A percentile compares a stretch with the other conserved stretches of the same genome.
These are phyloP conservation scores for Wiebesia pumilae DNA, from an alignment of 1,140 invertebrate genomes.

Conservation along the genomic window DNA sequence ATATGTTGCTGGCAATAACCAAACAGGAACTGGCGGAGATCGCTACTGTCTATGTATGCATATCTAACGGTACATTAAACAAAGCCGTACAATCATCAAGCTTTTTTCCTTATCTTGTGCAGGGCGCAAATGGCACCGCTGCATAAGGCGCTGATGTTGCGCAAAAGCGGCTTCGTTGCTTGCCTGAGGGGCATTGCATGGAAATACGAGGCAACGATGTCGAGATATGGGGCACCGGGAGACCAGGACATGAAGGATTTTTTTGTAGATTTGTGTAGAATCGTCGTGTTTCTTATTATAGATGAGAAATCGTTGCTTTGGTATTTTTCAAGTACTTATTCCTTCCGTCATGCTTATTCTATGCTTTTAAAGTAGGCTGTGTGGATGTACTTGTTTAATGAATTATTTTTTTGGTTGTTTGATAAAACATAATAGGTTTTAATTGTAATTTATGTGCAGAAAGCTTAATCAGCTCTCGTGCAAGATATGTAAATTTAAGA, in stretches of 20 bases:
- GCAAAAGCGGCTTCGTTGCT: background rate
- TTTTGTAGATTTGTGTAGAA: background rate
- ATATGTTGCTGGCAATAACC: background rate
- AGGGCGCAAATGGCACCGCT: background rate
- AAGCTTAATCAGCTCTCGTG: too few relatives aligned
- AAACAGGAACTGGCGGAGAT: background rate
- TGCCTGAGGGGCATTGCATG: conserved; percentile 2
- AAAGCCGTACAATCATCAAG: conserved; percentile 6
- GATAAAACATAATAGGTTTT: too few relatives aligned
- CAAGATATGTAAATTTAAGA: too few relatives aligned
- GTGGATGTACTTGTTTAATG: background rate
- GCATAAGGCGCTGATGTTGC: background rate
- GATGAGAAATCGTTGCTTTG: background rate
- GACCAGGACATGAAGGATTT: background rate
- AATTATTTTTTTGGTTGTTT: too few relatives aligned
- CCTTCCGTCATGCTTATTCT: background rate
- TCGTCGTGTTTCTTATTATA: background rate
- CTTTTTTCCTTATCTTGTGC: background rate
- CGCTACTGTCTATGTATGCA: background rate
- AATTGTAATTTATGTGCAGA: too few relatives aligned
- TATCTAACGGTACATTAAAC: conserved; percentile 7
- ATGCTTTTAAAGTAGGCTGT: background rate
- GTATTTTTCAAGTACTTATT: background rate
- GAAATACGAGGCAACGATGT: conserved; percentile 10
- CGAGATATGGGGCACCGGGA: conserved; percentile 10